Evolutionary conservation across 2,888 invertebrate species (phyloP).

Genomic region (Aphelenchoides bicaudatus): DNA sequence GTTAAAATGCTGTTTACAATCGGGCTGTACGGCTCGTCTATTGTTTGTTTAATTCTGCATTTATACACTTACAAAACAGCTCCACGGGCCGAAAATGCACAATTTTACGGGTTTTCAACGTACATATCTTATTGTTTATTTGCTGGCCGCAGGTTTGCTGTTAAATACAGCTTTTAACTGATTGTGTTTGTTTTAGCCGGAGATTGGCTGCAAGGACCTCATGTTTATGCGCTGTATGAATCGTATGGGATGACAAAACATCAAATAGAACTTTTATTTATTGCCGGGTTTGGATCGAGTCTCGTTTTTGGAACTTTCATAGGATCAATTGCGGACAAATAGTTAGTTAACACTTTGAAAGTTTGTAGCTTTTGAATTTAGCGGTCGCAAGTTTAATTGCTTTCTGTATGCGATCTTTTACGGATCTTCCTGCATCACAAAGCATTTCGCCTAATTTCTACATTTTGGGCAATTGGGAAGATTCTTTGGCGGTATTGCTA

Average conservation of each 20-base stretch:
- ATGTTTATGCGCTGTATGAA: slow-evolving; percentile 65
- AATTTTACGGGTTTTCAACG: slow-evolving; percentile 61
- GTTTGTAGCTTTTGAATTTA: too few relatives aligned
- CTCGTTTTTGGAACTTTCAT: slow-evolving; percentile 65
- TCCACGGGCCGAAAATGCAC: slow-evolving; percentile 3
- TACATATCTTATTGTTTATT: slow-evolving; percentile 63
- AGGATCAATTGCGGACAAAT: slow-evolving; percentile 65
- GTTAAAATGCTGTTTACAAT: slow-evolving; percentile 9
- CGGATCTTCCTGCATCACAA: slow-evolving; percentile 64
- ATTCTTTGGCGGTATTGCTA: slow-evolving; percentile 65
- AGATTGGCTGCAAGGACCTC: slow-evolving; percentile 66
- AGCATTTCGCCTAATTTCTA: slow-evolving; percentile 62
- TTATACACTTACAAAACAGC: slow-evolving; percentile 10
- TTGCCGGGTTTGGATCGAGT: slow-evolving; percentile 66
- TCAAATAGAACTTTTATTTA: slow-evolving; percentile 64
- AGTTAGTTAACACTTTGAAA: too few relatives aligned
- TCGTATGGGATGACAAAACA: slow-evolving; percentile 64
- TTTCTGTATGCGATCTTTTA: slow-evolving; percentile 65
- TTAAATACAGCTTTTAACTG: background rate
- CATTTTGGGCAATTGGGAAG: slow-evolving; percentile 60
- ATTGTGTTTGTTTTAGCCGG: slow-evolving; percentile 63
- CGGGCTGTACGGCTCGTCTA: slow-evolving; percentile 3
- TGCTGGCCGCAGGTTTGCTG: slow-evolving; percentile 64
- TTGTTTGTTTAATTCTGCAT: slow-evolving; percentile 8
- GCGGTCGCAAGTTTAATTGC: slow-evolving; percentile 64